A percentile compares a stretch with the other conserved stretches of the same genome.
phyloP scores from a whole-genome alignment of 2,888 invertebrate genomes.

The Azorinus chamasolen region DNA sequence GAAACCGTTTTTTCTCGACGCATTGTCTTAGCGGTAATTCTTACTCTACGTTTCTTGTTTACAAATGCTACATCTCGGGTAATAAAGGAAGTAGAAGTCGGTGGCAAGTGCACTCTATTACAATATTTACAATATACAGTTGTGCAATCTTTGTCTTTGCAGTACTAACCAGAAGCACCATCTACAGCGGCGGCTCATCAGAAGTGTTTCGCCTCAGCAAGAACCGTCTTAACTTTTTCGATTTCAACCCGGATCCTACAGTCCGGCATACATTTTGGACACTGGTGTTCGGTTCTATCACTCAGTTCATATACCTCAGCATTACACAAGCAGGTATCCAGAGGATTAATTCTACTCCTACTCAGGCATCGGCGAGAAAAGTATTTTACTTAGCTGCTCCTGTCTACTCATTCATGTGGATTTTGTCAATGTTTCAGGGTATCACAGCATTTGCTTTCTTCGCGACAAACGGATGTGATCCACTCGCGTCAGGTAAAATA shows the following conservation, averaged over 20 bases:
- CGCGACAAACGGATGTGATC: conserved; percentile 41
- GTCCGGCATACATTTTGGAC: conserved; percentile 14
- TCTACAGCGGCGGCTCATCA: conserved; percentile 13
- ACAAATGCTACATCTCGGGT: too few species aligned
- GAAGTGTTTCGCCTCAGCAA: neutral
- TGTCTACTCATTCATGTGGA: neutral
- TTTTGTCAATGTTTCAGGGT: conserved; percentile 12
- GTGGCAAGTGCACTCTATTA: too few species aligned
- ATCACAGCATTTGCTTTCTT: conserved; percentile 45
- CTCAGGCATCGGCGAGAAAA: neutral
- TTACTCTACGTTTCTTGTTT: too few species aligned
- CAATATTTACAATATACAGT: too few species aligned
- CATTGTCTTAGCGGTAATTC: too few species aligned
- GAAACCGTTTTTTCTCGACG: too few species aligned
- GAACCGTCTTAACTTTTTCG: conserved; percentile 17
- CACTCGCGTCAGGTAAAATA: conserved; percentile 39
- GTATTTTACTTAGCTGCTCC: neutral
- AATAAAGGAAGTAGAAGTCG: too few species aligned
- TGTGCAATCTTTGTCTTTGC: neutral
- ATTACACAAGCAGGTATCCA: conserved; percentile 32
- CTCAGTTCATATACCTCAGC: neutral
- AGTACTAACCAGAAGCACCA: conserved; percentile 22
- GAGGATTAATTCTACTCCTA: conserved; percentile 11
- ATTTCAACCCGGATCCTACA: conserved; percentile 35
- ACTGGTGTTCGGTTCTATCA: conserved; percentile 8